Evolutionary conservation across 92 coral and sea anemone species (phyloP).

Genomic region (Phymanthus crucifer): DNA sequence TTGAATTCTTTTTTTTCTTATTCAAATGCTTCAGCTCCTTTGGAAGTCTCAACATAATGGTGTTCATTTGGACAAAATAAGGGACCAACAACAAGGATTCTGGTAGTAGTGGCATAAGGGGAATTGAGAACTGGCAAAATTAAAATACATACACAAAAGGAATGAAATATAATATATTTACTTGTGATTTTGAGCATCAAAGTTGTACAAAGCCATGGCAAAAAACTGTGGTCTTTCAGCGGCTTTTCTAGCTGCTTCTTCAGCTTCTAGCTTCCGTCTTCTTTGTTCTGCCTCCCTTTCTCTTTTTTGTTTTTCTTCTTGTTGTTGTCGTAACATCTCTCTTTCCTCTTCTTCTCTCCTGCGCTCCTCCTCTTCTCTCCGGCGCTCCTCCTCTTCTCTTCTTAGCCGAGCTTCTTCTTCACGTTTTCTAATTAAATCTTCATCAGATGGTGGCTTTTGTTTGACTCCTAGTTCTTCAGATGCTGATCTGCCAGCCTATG

Average conservation of each 20-base stretch:
- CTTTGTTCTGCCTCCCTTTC: conserved; percentile 69
- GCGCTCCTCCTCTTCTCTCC: conserved; percentile 65
- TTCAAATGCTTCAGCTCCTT: too few species aligned
- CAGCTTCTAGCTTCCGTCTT: conserved; percentile 51
- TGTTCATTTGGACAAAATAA: too few species aligned
- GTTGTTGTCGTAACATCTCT: conserved; percentile 46
- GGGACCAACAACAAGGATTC: too few species aligned
- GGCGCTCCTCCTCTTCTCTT: conserved; percentile 64
- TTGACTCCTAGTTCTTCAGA: conserved; percentile 68
- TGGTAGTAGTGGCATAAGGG: too few species aligned
- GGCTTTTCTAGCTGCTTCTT: conserved; percentile 59
- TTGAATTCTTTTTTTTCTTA: too few species aligned
- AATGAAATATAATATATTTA: conserved; percentile 26
- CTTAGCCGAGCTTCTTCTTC: conserved; percentile 69
- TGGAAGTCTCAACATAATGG: too few species aligned
- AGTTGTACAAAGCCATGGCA: conserved; percentile 89
- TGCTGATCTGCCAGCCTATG: conserved; percentile 58
- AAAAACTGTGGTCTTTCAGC: conserved; percentile 73
- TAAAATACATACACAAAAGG: neutral
- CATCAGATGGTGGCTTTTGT: conserved; percentile 79
- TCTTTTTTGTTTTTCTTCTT: conserved; percentile 64
- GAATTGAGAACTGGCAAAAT: too few species aligned
- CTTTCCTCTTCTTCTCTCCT: conserved; percentile 45
- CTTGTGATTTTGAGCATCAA: conserved; percentile 83
- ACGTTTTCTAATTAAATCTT: conserved; percentile 61